A percentile compares a stretch with the other conserved stretches of the same genome.
Conservation (phyloP, 1,140 invertebrate species). For the Pectinophora gossypiella region DNA sequence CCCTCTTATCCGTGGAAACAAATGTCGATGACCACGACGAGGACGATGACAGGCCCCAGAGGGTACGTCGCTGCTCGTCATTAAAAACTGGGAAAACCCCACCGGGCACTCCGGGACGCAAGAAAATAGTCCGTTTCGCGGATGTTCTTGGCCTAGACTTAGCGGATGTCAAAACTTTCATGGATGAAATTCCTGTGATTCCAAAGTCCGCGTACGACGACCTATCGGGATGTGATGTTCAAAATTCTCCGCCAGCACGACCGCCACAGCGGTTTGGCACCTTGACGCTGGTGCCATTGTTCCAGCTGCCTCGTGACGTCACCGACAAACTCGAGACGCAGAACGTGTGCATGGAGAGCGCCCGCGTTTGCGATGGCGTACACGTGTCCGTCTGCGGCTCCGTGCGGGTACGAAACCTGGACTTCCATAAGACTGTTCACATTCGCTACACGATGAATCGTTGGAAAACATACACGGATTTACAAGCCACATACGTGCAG, state of each 20-base stretch:
- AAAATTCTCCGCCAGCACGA: slow-evolving; percentile 45
- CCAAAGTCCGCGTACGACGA: slow-evolving; percentile 90
- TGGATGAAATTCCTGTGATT: slow-evolving; percentile 92
- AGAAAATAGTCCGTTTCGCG: slow-evolving; percentile 97
- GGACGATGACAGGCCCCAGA: slow-evolving; percentile 76
- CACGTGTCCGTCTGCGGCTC: slow-evolving; percentile 88
- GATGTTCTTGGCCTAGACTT: slow-evolving; percentile 95
- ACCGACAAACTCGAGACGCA: slow-evolving; percentile 87
- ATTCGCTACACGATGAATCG: slow-evolving; percentile 90
- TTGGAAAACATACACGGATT: slow-evolving; percentile 90
- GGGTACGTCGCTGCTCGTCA: slow-evolving; percentile 87
- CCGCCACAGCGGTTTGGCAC: slow-evolving; percentile 65
- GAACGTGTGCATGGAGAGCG: slow-evolving; percentile 91
- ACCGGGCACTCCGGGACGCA: slow-evolving; percentile 89
- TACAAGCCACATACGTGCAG: slow-evolving; percentile 88
- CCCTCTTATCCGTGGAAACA: slow-evolving; percentile 40
- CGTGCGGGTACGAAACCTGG: slow-evolving; percentile 91
- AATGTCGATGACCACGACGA: slow-evolving; percentile 37
- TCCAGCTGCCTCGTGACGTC: slow-evolving; percentile 87
- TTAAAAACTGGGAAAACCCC: slow-evolving; percentile 94
- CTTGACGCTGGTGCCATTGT: slow-evolving; percentile 81
- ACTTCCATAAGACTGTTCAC: slow-evolving; percentile 93
- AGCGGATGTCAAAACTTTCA: slow-evolving; percentile 91
- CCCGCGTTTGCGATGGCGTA: slow-evolving; percentile 81
- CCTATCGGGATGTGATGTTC: slow-evolving; percentile 77